Conservation (phyloP, 2,888 invertebrate genomes). For the Panopea generosa region DNA sequence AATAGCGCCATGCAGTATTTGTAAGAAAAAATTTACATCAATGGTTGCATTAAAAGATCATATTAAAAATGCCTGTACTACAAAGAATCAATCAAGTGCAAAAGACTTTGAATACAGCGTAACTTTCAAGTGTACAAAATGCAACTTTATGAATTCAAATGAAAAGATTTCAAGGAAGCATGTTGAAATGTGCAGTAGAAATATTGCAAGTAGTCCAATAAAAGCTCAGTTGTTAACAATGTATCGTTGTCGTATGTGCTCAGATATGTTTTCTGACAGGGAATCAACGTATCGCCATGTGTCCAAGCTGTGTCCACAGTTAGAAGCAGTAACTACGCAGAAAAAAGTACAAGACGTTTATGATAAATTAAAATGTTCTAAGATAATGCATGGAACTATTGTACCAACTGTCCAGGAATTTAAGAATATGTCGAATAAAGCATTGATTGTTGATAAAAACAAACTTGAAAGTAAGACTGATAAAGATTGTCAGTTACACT, state of each 20-base stretch:
- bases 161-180: slow-evolving; percentile 45
- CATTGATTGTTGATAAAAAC: too few species aligned
- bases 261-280: slow-evolving; percentile 42
- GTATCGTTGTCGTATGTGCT: slow-evolving; percentile 57
- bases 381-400: neutral
- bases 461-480: too few species aligned
- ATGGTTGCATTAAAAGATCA: slow-evolving; percentile 63
- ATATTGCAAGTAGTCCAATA: slow-evolving; percentile 13
- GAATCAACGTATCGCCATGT: slow-evolving; percentile 52
- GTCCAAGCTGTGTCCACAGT: slow-evolving; percentile 49
- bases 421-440: too few species aligned
- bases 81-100: neutral
- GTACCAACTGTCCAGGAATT: neutral
- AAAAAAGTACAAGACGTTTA: slow-evolving; percentile 33
- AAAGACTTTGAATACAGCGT: slow-evolving; percentile 41
- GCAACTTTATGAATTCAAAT: slow-evolving; percentile 44
- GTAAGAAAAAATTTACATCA: slow-evolving; percentile 57
- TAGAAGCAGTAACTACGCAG: slow-evolving; percentile 34
- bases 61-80: slow-evolving; percentile 60
- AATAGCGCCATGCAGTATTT: slow-evolving; percentile 59
- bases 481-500: too few species aligned
- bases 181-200: slow-evolving; percentile 40
- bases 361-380: slow-evolving; percentile 21
- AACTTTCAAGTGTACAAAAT: slow-evolving; percentile 47
- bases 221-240: slow-evolving; percentile 31